Conservation (phyloP, 1,140 invertebrate genomes). For the Aphis craccivora region DNA sequence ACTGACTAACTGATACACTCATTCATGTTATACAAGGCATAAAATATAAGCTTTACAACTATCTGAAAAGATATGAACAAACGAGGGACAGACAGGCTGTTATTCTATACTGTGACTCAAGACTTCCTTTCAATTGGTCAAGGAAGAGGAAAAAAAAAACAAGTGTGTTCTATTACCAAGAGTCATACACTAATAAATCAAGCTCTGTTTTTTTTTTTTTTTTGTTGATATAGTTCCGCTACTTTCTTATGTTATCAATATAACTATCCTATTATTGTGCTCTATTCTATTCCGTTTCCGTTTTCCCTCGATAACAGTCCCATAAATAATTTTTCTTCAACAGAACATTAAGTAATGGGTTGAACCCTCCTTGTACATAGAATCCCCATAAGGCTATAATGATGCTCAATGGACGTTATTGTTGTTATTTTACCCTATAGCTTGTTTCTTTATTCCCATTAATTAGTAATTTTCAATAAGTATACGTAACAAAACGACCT, state of each 20-base stretch:
- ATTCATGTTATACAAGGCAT: neutral
- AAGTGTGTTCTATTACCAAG: conserved; percentile 42
- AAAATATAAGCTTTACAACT: conserved; percentile 35
- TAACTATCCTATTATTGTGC: conserved; percentile 25
- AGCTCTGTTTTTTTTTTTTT: neutral
- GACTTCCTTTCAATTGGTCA: conserved; percentile 48
- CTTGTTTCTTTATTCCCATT: conserved; percentile 21
- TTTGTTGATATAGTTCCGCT: conserved; percentile 42
- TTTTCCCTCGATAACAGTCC: conserved; percentile 1
- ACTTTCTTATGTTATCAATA: conserved; percentile 23
- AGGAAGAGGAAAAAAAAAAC: conserved; percentile 32
- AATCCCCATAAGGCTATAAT: neutral
- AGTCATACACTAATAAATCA: conserved; percentile 27
- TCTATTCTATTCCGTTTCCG: conserved; percentile 10
- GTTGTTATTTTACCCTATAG: neutral
- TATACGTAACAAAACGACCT: neutral
- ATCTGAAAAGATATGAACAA: conserved; percentile 35
- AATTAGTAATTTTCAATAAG: conserved; percentile 45
- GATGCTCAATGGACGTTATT: conserved; percentile 2
- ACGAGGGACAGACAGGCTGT: conserved; percentile 11
- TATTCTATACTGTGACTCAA: conserved; percentile 26
- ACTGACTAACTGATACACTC: conserved; percentile 19
- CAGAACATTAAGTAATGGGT: conserved; percentile 50
- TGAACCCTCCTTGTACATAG: conserved; percentile 12
- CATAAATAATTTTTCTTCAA: conserved; percentile 48